A percentile compares a stretch with the other conserved stretches of the same genome.
Evolutionary conservation across 1,140 invertebrate genomes (phyloP).

Genomic region (Cydia pomonella): DNA sequence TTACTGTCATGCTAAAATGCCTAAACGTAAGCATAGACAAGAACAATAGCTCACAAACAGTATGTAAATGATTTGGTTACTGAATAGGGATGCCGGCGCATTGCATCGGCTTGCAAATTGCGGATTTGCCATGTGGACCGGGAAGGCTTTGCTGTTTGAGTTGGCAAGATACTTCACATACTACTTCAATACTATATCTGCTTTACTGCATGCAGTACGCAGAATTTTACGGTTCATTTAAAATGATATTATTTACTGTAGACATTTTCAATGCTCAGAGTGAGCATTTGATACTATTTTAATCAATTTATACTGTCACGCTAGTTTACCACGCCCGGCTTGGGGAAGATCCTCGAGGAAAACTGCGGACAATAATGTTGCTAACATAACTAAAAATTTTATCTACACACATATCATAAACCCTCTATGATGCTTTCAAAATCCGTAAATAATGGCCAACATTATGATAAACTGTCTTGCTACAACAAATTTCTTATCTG

Average conservation of each 20-base stretch:
- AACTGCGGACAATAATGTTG: no score
- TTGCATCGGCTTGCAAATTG: constrained; percentile 49
- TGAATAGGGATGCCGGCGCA: constrained; percentile 44
- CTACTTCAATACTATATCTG: constrained; percentile 14
- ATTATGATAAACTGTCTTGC: no score
- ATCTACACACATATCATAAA: no score
- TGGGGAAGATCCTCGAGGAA: no score
- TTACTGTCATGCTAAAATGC: not conserved
- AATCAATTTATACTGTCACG: no score
- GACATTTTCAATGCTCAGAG: no score
- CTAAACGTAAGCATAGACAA: constrained; percentile 5
- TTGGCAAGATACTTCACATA: constrained; percentile 25
- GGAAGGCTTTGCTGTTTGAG: constrained; percentile 34
- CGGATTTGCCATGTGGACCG: constrained; percentile 44
- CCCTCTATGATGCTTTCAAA: no score
- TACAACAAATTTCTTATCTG: no score
- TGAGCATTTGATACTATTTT: no score
- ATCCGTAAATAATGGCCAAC: no score
- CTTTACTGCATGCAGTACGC: not conserved
- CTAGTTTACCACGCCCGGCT: no score
- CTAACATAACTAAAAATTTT: no score
- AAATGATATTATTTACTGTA: not conserved
- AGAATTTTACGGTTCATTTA: not conserved
- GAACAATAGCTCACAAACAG: constrained; percentile 32
- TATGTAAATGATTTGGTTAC: constrained; percentile 34